phyloP scores from a whole-genome alignment of 2,113 vertebrate species.

The Ailuropoda melanoleuca region DNA sequence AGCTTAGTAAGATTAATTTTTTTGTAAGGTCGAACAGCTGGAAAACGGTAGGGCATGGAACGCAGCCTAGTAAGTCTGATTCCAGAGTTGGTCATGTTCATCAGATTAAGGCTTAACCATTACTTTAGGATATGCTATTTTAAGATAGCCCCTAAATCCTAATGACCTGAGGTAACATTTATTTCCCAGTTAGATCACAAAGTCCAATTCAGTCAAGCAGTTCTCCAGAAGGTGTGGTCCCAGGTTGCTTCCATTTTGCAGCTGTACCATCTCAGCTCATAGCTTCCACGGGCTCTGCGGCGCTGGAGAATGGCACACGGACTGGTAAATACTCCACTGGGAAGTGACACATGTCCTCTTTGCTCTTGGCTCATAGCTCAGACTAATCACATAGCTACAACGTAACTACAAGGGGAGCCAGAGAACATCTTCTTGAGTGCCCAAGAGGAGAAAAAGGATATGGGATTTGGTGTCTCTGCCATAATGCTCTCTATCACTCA shows the following conservation, averaged over 20 bases:
- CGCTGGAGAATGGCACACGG: neutral
- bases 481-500: neutral
- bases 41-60: neutral
- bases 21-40: neutral
- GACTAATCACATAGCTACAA: neutral
- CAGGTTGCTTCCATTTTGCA: neutral
- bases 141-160: neutral
- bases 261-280: neutral
- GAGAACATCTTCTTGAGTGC: neutral
- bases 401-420: neutral
- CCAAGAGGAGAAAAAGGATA: neutral
- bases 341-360: neutral
- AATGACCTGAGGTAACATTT: neutral
- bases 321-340: neutral
- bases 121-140: neutral
- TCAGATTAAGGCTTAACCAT: neutral
- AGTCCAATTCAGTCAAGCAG: neutral
- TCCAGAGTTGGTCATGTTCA: neutral
- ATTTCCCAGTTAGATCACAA: neutral
- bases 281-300: fast-evolving
- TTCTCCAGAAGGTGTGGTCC: neutral
- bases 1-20: neutral
- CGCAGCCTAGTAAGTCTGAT: neutral
- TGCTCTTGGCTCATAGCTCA: neutral
- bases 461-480: neutral